Evolutionary conservation across 2,888 invertebrate genomes (phyloP).

Genomic region (Eupithecia exiguata): DNA sequence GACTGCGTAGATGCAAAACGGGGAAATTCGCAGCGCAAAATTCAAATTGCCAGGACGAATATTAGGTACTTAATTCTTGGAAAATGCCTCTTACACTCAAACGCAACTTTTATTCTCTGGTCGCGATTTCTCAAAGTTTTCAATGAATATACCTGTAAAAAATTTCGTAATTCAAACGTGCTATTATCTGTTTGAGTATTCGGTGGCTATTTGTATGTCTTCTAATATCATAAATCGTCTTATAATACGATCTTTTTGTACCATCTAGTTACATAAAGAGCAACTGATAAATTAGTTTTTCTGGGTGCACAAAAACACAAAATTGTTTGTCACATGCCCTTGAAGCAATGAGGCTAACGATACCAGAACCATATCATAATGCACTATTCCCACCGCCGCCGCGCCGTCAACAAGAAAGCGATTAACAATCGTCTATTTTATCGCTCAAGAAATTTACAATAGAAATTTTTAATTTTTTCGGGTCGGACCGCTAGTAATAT

Average conservation of each 20-base stretch:
- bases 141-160: too few species aligned
- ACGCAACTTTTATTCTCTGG: too few species aligned
- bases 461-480: too few species aligned
- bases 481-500: too few species aligned
- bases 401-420: not conserved
- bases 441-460: not conserved
- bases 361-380: not conserved
- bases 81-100: not conserved
- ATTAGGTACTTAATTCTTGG: not conserved
- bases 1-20: not conserved
- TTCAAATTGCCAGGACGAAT: not conserved
- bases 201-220: not conserved
- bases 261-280: not conserved
- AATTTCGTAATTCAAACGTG: too few species aligned
- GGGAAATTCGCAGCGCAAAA: not conserved
- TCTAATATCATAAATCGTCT: not conserved
- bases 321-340: not conserved
- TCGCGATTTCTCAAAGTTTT: too few species aligned
- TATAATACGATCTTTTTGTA: not conserved
- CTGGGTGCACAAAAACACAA: not conserved
- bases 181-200: too few species aligned
- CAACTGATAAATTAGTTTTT: not conserved
- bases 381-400: not conserved
- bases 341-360: not conserved
- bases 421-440: not conserved